A percentile compares a stretch with the other conserved stretches of the same genome.
Conservation (phyloP, 2,888 invertebrate species). For the Pseudococcus jackbeardsleyi region DNA sequence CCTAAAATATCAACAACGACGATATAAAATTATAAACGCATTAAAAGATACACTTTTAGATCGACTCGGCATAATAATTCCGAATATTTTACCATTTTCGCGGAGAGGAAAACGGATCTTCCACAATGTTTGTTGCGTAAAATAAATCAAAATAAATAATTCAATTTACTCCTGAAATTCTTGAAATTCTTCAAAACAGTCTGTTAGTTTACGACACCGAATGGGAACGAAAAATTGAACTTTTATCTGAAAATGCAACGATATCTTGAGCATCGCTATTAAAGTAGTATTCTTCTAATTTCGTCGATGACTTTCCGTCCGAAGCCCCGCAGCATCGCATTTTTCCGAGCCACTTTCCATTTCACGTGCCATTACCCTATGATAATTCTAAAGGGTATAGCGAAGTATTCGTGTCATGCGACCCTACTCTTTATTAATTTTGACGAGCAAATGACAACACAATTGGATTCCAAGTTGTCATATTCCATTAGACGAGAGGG, state of each 20-base stretch:
- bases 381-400: conserved; percentile 24
- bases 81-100: neutral
- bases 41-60: neutral
- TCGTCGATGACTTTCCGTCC: neutral
- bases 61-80: neutral
- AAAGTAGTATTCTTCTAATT: neutral
- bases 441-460: conserved; percentile 52
- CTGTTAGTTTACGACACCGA: neutral
- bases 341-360: neutral
- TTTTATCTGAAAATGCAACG: neutral
- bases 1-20: neutral
- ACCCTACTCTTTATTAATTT: conserved; percentile 51
- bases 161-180: too few species aligned
- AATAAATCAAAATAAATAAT: conserved; percentile 6
- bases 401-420: conserved; percentile 37
- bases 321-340: neutral
- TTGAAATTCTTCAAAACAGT: too few species aligned
- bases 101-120: neutral
- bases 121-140: neutral
- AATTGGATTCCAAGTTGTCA: conserved; percentile 50
- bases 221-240: neutral
- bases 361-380: conserved; percentile 46
- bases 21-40: conserved; percentile 43
- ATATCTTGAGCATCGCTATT: neutral
- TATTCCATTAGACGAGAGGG: conserved; percentile 34